Evolutionary conservation across 2,888 invertebrate species (phyloP).

Genomic region (Lycophotia porphyrea): DNA sequence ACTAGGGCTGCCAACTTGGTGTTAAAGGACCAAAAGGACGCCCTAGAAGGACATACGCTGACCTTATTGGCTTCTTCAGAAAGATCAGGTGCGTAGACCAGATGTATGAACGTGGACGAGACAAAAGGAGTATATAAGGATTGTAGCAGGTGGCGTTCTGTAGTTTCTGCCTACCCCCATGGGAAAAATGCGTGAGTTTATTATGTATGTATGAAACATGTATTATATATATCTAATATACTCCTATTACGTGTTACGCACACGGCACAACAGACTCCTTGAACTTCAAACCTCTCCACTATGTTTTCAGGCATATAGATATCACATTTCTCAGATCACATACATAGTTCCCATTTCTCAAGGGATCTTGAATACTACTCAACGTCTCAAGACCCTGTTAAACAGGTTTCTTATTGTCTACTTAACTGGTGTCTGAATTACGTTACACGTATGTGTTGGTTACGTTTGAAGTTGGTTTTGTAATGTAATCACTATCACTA

Average conservation of each 20-base stretch:
- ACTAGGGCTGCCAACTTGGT: neutral
- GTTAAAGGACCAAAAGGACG: too few relatives aligned
- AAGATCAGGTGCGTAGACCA: too few relatives aligned
- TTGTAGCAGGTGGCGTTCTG: too few relatives aligned
- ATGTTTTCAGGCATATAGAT: neutral
- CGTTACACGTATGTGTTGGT: slow-evolving; percentile 2
- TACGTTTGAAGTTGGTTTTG: slow-evolving; percentile 18
- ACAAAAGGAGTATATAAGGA: too few relatives aligned
- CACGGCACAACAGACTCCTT: neutral
- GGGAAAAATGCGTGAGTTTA: too few relatives aligned
- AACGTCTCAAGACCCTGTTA: slow-evolving; percentile 17
- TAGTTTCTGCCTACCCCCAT: too few relatives aligned
- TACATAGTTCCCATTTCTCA: neutral
- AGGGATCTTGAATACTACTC: slow-evolving; percentile 9
- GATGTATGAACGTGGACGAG: too few relatives aligned
- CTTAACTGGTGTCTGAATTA: slow-evolving; percentile 16
- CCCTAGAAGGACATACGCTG: too few relatives aligned
- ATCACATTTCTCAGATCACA: slow-evolving; percentile 7
- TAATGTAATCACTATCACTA: too few relatives aligned
- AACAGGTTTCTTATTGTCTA: slow-evolving; percentile 13
- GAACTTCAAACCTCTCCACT: slow-evolving; percentile 7
- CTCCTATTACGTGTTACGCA: neutral
- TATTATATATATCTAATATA: too few relatives aligned
- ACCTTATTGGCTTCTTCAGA: too few relatives aligned
- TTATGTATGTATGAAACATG: too few relatives aligned